Percentiles rank a stretch among this genome's conserved stretches.
Conservation (phyloP, 2,113 vertebrate species). For the Pollachius pollachius region DNA sequence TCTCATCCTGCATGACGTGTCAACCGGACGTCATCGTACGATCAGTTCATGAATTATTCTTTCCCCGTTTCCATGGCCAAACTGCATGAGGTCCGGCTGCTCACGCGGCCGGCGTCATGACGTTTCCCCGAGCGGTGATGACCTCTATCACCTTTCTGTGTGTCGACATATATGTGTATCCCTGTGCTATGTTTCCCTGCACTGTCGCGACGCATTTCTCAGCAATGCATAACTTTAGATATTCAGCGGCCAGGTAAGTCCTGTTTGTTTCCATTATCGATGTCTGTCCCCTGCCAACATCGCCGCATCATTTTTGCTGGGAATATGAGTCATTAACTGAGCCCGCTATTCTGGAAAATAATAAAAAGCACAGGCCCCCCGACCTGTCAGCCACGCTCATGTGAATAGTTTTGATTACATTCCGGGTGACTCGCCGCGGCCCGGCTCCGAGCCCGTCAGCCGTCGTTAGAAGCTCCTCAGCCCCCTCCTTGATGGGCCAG, state of each 20-base stretch:
- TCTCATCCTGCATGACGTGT: slow-evolving; percentile 79
- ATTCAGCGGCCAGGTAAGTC: slow-evolving; percentile 46
- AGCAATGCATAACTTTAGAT: slow-evolving; percentile 12
- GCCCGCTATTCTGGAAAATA: slow-evolving; percentile 1
- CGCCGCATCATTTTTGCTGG: too few relatives aligned
- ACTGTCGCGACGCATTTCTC: slow-evolving; percentile 15
- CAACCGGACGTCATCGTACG: slow-evolving; percentile 37
- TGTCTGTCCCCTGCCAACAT: neutral
- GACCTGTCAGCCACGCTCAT: slow-evolving; percentile 21
- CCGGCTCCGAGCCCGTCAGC: slow-evolving; percentile 35
- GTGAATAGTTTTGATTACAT: slow-evolving; percentile 26
- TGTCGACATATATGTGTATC: slow-evolving; percentile 15
- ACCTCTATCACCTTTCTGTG: slow-evolving; percentile 34
- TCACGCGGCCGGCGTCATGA: slow-evolving; percentile 44
- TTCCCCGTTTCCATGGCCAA: slow-evolving; percentile 52
- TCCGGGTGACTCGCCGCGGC: neutral
- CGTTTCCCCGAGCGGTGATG: slow-evolving; percentile 37
- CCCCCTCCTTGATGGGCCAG: slow-evolving; percentile 36
- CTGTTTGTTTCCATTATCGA: slow-evolving; percentile 5
- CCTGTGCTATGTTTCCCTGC: neutral
- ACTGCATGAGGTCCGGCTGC: slow-evolving; percentile 54
- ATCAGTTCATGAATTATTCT: slow-evolving; percentile 35
- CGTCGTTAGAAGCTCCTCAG: slow-evolving; percentile 52
- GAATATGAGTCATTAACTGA: neutral
- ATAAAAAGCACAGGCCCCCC: neutral